These are phyloP conservation scores for Tiliacea aurago DNA, from an alignment of 2,888 invertebrate species.

Conservation along the genomic window DNA sequence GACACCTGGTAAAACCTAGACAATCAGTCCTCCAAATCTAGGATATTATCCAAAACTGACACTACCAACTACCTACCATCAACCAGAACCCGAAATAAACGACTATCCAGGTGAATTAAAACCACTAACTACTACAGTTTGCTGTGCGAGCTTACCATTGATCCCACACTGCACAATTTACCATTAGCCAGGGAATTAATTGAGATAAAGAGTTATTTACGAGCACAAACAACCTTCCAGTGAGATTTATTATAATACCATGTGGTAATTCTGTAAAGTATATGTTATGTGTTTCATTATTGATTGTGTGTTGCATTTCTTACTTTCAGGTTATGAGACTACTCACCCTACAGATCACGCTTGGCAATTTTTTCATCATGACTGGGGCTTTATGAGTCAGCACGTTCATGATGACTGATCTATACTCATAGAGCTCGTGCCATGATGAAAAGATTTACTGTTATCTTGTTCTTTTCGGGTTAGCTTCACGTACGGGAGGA, in stretches of 20 bases:
- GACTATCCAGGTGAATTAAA: background rate
- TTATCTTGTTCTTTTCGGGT: background rate
- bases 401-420: no score
- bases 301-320: constrained; percentile 18
- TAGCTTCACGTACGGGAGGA: background rate
- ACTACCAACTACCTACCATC: background rate
- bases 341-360: background rate
- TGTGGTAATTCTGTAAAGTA: constrained; percentile 40
- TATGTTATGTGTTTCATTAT: constrained; percentile 31
- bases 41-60: background rate
- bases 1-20: background rate
- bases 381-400: background rate
- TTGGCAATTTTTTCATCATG: background rate
- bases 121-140: background rate
- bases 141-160: background rate
- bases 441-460: background rate
- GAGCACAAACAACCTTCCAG: constrained; percentile 21
- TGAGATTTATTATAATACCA: constrained; percentile 34
- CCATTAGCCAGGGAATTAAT: constrained; percentile 37
- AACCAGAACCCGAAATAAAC: background rate
- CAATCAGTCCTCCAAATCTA: background rate
- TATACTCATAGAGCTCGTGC: background rate
- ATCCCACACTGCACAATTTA: constrained; percentile 20
- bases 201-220: constrained; percentile 40
- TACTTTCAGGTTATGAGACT: background rate